Base-by-base conservation (phyloP, 2,797 vertebrate genomes). In the Danio jaintianensis region DNA sequence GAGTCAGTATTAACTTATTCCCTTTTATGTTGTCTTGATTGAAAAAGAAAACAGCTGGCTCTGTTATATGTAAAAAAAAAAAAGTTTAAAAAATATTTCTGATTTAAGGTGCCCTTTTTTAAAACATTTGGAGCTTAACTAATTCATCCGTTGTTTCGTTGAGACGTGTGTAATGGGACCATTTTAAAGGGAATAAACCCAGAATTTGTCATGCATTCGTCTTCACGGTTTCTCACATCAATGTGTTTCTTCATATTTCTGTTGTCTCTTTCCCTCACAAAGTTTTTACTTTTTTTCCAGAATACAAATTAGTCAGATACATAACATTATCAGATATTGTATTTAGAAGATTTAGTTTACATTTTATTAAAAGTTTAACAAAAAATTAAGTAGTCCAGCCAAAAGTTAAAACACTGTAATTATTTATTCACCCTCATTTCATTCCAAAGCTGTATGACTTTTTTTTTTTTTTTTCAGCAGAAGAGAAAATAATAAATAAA, bases 31-130 rank as follows among this genome's bases (percentile, higher is more conserved):
- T 91, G 85, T 85, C 81, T 69, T 89, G 84, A 88, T 66, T 16
- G n/a, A 38, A 6, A 29, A 74, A 56, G 79, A 92, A 92, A 94
- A 84, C 93, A 93, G 92, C 93, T 93, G 94, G 93, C 86, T 90
- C 92, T 95, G 94, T 93, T 85, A 67, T 81, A 75, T 84, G 90
- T 90, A 84, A 86, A 29, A 29, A 84, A 82, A 88, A 29, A 29
- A 84, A 82, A 88, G 80, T 87, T 62, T 90, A 64, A 53, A 47
- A 52, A 67, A 48, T 13, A 79, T 84, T 85, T 87, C 87, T 87
- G 84, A 81, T 83, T 61, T 18, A 52, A 53, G 18, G 42, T 45
- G 38, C 20, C 66, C 66, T 59, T 70, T 71, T 16, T 42, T 69
- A 12, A 10, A 66, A 45, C 42, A 55, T 45, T 79, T 61, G 74